phyloP scores from a whole-genome alignment of 2,888 invertebrate species.

The Isoperla grammatica region DNA sequence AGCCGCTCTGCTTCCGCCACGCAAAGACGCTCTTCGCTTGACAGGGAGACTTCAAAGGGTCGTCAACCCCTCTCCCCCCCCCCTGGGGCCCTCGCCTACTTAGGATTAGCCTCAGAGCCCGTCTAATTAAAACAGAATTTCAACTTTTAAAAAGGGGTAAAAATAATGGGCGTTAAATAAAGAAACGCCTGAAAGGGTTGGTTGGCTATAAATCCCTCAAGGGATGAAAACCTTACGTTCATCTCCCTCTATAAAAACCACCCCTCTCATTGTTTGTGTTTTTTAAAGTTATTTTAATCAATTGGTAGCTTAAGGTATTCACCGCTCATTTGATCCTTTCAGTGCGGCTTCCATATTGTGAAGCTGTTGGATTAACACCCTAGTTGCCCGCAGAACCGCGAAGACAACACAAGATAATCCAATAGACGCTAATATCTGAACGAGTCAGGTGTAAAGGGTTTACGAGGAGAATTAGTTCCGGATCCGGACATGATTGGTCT shows the following conservation, averaged over 20 bases:
- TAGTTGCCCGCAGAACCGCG: neutral
- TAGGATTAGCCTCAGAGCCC: constrained; percentile 13
- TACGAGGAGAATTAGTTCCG: too few relatives aligned
- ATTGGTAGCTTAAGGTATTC: constrained; percentile 1
- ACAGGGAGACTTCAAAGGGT: constrained; percentile 15
- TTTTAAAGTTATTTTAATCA: constrained; percentile 13
- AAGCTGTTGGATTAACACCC: constrained; percentile 10
- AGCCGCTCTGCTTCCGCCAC: neutral
- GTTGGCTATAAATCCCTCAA: neutral
- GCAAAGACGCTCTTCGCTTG: constrained; percentile 12
- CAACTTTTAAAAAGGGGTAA: constrained; percentile 17
- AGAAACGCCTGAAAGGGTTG: constrained; percentile 7
- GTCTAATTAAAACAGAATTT: constrained; percentile 19
- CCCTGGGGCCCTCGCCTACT: constrained; percentile 2
- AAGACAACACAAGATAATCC: too few relatives aligned
- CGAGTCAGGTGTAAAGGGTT: too few relatives aligned
- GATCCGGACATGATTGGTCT: too few relatives aligned
- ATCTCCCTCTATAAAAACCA: neutral
- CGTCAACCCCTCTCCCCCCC: neutral
- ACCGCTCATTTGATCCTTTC: too few relatives aligned
- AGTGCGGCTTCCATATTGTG: neutral
- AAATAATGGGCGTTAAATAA: constrained; percentile 17
- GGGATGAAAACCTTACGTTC: constrained; percentile 14
- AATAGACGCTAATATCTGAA: too few relatives aligned
- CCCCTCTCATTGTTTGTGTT: constrained; percentile 1